A percentile compares a stretch with the other conserved stretches of the same genome.
Evolutionary conservation across 2,113 vertebrate genomes (phyloP).

Genomic region (Colinus virginianus): DNA sequence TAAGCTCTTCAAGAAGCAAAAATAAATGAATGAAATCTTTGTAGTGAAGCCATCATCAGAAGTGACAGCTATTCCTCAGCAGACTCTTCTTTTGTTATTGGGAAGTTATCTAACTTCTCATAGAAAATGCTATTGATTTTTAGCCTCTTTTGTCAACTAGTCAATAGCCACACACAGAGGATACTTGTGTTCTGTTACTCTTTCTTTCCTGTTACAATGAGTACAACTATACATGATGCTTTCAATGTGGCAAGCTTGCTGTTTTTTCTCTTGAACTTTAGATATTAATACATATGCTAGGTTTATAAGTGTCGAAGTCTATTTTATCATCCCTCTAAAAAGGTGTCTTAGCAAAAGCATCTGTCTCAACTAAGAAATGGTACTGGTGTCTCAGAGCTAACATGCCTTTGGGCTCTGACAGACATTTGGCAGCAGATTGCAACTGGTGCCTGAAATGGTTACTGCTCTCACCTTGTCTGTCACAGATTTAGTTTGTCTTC

Average conservation of each 20-base stretch:
- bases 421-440: constrained; percentile 26
- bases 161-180: constrained; percentile 68
- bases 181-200: not conserved
- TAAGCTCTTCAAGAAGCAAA: constrained; percentile 50
- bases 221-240: not conserved
- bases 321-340: constrained; percentile 3
- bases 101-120: constrained; percentile 77
- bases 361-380: not conserved
- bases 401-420: constrained; percentile 44
- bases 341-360: not conserved
- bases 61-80: constrained; percentile 59
- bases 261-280: not conserved
- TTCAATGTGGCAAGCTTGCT: not conserved
- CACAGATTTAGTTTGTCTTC: not conserved
- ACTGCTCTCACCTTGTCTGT: constrained; percentile 32
- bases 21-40: constrained; percentile 63
- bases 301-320: not conserved
- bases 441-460: not conserved
- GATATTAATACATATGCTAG: not conserved
- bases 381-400: not conserved
- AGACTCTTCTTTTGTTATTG: constrained; percentile 38
- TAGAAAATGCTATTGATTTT: constrained; percentile 80
- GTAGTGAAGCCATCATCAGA: constrained; percentile 60
- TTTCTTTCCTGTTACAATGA: not conserved
- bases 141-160: constrained; percentile 77